These are phyloP conservation scores for Ceratosolen fusciceps DNA, from an alignment of 1,140 invertebrate species.

Conservation along the genomic window DNA sequence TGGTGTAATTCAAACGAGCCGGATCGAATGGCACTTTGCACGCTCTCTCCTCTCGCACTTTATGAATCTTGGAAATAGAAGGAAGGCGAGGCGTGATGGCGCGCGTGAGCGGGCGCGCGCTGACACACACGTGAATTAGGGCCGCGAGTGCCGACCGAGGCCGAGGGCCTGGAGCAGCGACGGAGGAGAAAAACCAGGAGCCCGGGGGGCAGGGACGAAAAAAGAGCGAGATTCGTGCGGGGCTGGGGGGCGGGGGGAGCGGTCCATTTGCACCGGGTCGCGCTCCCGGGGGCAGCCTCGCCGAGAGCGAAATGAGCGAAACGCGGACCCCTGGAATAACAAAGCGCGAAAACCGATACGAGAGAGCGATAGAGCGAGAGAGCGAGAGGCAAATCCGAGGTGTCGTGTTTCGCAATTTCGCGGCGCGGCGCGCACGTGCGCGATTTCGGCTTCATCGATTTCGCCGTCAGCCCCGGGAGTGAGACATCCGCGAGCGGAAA, in stretches of 20 bases:
- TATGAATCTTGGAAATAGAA: conserved; percentile 43
- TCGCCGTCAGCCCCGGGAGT: conserved; percentile 42
- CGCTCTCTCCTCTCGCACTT: conserved; percentile 30
- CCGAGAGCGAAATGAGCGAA: not conserved
- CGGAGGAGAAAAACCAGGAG: not conserved
- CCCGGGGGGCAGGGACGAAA: not conserved
- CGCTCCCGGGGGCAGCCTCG: not conserved
- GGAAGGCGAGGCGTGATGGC: no score
- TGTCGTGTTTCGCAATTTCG: conserved; percentile 48
- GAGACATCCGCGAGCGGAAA: conserved; percentile 19
- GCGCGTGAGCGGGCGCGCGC: no score
- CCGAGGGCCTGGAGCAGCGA: not conserved
- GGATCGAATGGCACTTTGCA: conserved; percentile 47
- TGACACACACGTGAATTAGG: conserved; percentile 15
- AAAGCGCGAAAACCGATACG: conserved; percentile 51
- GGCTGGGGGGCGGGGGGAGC: no score
- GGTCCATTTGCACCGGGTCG: not conserved
- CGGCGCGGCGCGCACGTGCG: not conserved
- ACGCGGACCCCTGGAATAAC: conserved; percentile 18
- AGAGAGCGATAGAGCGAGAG: not conserved
- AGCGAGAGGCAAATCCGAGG: not conserved
- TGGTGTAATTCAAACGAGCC: conserved; percentile 45
- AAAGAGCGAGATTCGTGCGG: no score
- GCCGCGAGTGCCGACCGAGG: conserved; percentile 1
- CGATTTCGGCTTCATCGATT: conserved; percentile 23